phyloP scores from a whole-genome alignment of 2,888 invertebrate species.

The Gastrophysa polygoni region DNA sequence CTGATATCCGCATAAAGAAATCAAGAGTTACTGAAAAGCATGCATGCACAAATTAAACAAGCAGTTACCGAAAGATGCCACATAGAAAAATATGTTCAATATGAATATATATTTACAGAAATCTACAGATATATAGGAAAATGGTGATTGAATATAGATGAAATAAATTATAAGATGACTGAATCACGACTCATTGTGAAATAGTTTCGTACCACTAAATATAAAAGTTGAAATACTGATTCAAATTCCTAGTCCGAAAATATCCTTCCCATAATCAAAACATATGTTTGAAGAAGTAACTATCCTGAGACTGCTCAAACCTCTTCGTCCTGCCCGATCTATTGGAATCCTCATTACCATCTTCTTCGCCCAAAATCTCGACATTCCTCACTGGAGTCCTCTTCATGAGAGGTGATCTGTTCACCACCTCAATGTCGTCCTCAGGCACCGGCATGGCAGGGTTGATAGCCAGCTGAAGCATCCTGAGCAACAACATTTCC shows the following conservation, averaged over 20 bases:
- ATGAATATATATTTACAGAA: not conserved
- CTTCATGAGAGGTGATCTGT: conserved; percentile 61
- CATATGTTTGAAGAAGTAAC: not conserved
- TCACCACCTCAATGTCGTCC: conserved; percentile 51
- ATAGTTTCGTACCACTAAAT: not conserved
- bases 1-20: too few species aligned
- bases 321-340: not conserved
- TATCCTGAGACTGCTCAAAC: not conserved
- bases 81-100: not conserved
- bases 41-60: too few species aligned
- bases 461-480: conserved; percentile 75
- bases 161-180: not conserved
- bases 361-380: conserved; percentile 72
- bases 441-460: conserved; percentile 60
- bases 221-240: not conserved
- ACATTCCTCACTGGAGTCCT: conserved; percentile 71
- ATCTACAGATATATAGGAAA: too few species aligned
- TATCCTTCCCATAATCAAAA: too few species aligned
- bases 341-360: conserved; percentile 46
- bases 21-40: too few species aligned
- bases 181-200: not conserved
- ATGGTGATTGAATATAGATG: not conserved
- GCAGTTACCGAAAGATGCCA: too few species aligned
- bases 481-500: conserved; percentile 72
- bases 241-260: too few species aligned